These are phyloP conservation scores for Rotaria socialis DNA, from an alignment of 2,888 invertebrate genomes.

Conservation along the genomic window DNA sequence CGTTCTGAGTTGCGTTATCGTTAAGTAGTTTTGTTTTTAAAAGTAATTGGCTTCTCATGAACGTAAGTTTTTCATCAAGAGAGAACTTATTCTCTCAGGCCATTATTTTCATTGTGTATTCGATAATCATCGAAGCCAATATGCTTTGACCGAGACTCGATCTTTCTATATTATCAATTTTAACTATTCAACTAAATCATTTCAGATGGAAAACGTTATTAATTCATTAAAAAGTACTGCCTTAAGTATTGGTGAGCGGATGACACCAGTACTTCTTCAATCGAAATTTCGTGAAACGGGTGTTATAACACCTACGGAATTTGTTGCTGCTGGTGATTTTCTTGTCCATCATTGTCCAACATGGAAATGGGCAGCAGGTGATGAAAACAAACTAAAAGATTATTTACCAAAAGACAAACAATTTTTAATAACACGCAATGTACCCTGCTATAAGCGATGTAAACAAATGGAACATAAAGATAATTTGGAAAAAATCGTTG, in stretches of 20 bases:
- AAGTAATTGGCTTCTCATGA: neutral
- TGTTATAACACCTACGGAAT: constrained; percentile 93
- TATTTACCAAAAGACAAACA: constrained; percentile 92
- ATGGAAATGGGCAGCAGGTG: constrained; percentile 95
- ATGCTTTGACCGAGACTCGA: neutral
- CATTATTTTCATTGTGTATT: constrained; percentile 11
- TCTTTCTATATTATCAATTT: neutral
- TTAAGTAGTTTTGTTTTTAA: neutral
- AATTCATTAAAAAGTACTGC: constrained; percentile 55
- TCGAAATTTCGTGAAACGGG: constrained; percentile 95
- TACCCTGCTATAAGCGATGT: constrained; percentile 89
- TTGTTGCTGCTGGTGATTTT: constrained; percentile 95
- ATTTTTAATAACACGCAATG: constrained; percentile 87
- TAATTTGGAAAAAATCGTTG: constrained; percentile 75
- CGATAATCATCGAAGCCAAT: neutral
- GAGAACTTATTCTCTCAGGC: neutral
- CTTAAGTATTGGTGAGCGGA: constrained; percentile 86
- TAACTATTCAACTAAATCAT: neutral
- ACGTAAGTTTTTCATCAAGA: neutral
- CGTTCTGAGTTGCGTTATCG: neutral
- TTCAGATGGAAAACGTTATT: neutral
- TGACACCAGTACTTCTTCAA: constrained; percentile 93
- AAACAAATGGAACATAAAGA: constrained; percentile 81
- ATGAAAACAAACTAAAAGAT: constrained; percentile 77
- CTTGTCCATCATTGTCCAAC: constrained; percentile 94